phyloP scores from a whole-genome alignment of 2,113 vertebrate species.

The Formicarius rufipectus region DNA sequence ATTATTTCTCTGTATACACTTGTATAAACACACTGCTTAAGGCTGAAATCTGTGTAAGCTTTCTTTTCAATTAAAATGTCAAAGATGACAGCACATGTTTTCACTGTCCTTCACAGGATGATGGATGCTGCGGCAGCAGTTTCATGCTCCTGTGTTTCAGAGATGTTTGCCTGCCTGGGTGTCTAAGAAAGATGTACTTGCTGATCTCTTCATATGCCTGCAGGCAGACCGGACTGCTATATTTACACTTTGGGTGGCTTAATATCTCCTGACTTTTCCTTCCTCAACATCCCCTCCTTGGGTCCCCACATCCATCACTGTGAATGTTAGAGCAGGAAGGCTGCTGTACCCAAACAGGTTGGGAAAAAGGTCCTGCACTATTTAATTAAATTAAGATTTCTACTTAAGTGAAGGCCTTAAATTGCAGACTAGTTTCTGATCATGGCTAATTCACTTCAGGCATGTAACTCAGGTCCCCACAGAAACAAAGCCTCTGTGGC shows the following conservation, averaged over 20 bases:
- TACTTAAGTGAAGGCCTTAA: background rate
- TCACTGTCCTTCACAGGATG: slow-evolving; percentile 70
- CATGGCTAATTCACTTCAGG: background rate
- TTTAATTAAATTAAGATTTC: background rate
- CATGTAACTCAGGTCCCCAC: background rate
- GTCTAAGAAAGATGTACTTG: slow-evolving; percentile 38
- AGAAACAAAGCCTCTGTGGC: background rate
- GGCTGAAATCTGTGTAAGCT: slow-evolving; percentile 78
- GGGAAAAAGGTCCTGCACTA: background rate
- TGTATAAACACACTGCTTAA: slow-evolving; percentile 82
- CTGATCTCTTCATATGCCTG: background rate
- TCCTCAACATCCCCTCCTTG: background rate
- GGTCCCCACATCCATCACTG: accelerated
- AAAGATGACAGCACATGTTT: slow-evolving; percentile 78
- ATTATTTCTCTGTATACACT: slow-evolving; percentile 80
- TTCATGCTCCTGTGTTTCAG: slow-evolving; percentile 32
- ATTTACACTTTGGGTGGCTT: background rate
- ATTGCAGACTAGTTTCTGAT: background rate
- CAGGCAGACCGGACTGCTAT: background rate
- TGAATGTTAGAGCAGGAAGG: background rate
- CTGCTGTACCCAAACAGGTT: background rate
- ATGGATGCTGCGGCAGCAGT: slow-evolving; percentile 68
- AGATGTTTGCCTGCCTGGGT: slow-evolving; percentile 53
- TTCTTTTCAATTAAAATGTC: slow-evolving; percentile 86
- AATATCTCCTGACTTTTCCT: background rate